These are phyloP conservation scores for Epinephelus moara DNA, from an alignment of 2,113 vertebrate genomes.

Conservation along the genomic window DNA sequence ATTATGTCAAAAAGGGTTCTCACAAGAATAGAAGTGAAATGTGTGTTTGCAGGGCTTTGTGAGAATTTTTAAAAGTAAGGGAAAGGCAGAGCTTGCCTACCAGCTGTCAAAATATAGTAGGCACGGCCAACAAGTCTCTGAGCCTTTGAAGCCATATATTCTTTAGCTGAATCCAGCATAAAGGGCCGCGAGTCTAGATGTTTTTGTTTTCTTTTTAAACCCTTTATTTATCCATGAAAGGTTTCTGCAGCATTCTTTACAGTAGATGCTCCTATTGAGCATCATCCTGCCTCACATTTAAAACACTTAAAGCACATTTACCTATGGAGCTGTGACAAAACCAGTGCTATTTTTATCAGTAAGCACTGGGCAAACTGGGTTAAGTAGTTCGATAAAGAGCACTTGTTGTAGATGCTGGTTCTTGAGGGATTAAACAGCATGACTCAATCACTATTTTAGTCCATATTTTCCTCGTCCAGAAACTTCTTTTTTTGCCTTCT, in stretches of 20 bases:
- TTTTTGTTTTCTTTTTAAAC: constrained; percentile 32
- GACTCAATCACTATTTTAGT: constrained; percentile 1
- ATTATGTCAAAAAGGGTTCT: constrained; percentile 4
- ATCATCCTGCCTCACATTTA: background rate
- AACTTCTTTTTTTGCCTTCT: constrained; percentile 26
- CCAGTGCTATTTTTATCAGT: background rate
- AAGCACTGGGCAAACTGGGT: constrained; percentile 22
- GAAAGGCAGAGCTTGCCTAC: constrained; percentile 15
- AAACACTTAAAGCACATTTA: constrained; percentile 2
- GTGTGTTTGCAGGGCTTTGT: background rate
- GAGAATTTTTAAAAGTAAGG: constrained; percentile 6
- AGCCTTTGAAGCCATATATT: constrained; percentile 33
- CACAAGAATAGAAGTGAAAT: background rate
- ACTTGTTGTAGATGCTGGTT: background rate
- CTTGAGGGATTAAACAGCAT: background rate
- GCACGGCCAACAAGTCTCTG: background rate
- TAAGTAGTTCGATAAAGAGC: constrained; percentile 12
- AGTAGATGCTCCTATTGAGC: constrained; percentile 2
- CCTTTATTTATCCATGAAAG: constrained; percentile 24
- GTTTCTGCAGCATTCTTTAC: background rate
- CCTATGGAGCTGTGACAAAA: background rate
- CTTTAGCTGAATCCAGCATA: constrained; percentile 20
- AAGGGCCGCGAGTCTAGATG: constrained; percentile 8
- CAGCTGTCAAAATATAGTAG: constrained; percentile 41
- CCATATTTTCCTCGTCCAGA: constrained; percentile 21